Percentiles rank a stretch among this genome's conserved stretches.
phyloP scores from a whole-genome alignment of 2,113 vertebrate species.

The Erythrocebus patas region DNA sequence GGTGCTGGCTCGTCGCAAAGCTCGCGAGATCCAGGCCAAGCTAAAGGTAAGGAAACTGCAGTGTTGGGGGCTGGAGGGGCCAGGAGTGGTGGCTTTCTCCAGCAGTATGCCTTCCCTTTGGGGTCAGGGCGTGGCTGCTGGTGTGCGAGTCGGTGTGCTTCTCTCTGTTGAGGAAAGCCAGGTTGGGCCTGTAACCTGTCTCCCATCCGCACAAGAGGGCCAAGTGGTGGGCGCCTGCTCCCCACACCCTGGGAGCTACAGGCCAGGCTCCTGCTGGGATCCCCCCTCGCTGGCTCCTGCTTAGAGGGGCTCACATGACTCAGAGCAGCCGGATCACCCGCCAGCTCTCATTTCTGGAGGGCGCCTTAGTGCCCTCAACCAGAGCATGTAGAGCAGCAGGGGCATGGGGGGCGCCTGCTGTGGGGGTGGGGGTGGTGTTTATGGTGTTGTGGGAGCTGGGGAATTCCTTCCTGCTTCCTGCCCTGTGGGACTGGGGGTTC shows the following conservation, averaged over 20 bases:
- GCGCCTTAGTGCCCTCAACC: neutral
- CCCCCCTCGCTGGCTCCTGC: too few species aligned
- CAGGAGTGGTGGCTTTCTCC: neutral
- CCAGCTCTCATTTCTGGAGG: neutral
- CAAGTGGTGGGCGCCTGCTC: neutral
- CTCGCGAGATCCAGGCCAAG: conserved; percentile 98
- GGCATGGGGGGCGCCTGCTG: neutral
- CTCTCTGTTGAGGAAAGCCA: neutral
- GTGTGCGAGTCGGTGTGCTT: neutral
- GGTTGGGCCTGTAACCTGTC: neutral
- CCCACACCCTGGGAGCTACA: neutral
- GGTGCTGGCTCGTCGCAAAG: conserved; percentile 95
- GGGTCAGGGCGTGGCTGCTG: neutral
- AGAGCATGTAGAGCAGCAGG: neutral
- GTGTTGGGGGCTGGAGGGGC: accelerated
- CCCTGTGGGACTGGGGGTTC: neutral
- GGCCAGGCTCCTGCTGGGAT: neutral
- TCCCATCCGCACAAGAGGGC: neutral
- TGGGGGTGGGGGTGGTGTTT: neutral
- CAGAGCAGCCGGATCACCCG: neutral
- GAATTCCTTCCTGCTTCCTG: neutral
- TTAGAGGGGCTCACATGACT: neutral
- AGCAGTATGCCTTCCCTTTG: neutral
- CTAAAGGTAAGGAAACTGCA: conserved; percentile 89
- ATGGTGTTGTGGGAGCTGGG: neutral